Percentiles rank a stretch among this genome's conserved stretches.
These are phyloP conservation scores for Phenacoccus solenopsis DNA, from an alignment of 1,140 invertebrate species.

Conservation along the genomic window DNA sequence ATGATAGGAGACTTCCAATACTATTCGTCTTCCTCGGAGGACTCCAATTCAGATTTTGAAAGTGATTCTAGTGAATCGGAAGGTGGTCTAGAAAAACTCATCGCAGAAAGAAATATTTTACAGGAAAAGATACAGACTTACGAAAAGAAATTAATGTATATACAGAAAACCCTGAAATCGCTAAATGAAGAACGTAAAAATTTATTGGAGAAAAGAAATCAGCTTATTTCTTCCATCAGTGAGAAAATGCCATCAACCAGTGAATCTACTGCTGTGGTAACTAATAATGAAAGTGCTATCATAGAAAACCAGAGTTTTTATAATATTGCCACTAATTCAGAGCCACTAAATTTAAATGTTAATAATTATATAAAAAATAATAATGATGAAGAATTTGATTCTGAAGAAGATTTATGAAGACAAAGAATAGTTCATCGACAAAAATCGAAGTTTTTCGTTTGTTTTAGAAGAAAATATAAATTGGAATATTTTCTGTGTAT, in stretches of 20 bases:
- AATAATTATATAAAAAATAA: not conserved
- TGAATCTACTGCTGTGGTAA: not conserved
- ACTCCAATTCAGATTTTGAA: not conserved
- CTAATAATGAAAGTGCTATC: not conserved
- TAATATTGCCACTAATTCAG: not conserved
- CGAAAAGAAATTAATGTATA: not conserved
- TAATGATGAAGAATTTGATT: not conserved
- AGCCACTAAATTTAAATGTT: not conserved
- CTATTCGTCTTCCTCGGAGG: not conserved
- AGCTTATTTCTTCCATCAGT: not conserved
- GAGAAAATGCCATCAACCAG: not conserved
- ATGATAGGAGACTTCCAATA: conserved; percentile 7
- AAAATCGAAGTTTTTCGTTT: too few species aligned
- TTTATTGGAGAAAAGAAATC: not conserved
- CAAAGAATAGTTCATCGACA: too few species aligned
- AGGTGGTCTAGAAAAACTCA: not conserved
- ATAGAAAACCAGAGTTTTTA: not conserved
- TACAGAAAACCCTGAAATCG: not conserved
- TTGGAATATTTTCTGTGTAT: too few species aligned
- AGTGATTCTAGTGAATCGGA: conserved; percentile 1
- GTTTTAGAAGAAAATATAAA: too few species aligned
- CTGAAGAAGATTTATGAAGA: not conserved
- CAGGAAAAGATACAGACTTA: not conserved
- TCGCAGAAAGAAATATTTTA: not conserved
- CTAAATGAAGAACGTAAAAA: not conserved